Percentiles rank a stretch among this genome's conserved stretches.
phyloP scores from a whole-genome alignment of 2,113 vertebrate genomes.

The Porphyrio hochstetteri region DNA sequence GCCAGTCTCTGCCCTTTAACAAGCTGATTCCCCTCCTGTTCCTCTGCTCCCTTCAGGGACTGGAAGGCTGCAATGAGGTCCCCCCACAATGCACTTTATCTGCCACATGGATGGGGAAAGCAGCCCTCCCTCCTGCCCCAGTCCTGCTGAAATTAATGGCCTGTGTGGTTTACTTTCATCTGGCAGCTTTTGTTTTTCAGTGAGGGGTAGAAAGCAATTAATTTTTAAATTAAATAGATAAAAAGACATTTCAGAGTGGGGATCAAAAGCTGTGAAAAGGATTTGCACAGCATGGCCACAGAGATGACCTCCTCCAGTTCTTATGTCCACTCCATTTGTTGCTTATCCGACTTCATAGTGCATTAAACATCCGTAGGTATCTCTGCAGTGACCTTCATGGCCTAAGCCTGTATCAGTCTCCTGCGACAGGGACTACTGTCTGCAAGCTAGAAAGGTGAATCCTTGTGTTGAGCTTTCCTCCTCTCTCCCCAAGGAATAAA shows the following conservation, averaged over 20 bases:
- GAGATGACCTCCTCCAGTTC: background rate
- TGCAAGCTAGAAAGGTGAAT: background rate
- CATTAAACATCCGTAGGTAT: background rate
- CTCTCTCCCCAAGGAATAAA: background rate
- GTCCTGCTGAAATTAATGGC: background rate
- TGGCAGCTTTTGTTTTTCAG: constrained; percentile 17
- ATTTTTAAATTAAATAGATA: background rate
- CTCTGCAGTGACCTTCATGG: background rate
- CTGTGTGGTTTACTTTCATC: background rate
- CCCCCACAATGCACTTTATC: background rate
- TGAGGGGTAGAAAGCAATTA: background rate
- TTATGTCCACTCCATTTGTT: background rate
- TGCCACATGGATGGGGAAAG: background rate
- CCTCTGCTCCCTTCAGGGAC: no score
- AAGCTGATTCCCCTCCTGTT: no score
- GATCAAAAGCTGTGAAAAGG: background rate
- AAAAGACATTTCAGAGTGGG: background rate
- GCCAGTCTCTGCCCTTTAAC: no score
- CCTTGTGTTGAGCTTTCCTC: background rate
- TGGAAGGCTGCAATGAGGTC: no score
- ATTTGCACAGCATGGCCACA: background rate
- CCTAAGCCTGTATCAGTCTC: background rate
- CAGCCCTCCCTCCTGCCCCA: background rate
- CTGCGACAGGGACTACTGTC: background rate
- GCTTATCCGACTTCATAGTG: background rate